Conservation (phyloP, 2,797 vertebrate genomes). For the Nothura maculosa region DNA sequence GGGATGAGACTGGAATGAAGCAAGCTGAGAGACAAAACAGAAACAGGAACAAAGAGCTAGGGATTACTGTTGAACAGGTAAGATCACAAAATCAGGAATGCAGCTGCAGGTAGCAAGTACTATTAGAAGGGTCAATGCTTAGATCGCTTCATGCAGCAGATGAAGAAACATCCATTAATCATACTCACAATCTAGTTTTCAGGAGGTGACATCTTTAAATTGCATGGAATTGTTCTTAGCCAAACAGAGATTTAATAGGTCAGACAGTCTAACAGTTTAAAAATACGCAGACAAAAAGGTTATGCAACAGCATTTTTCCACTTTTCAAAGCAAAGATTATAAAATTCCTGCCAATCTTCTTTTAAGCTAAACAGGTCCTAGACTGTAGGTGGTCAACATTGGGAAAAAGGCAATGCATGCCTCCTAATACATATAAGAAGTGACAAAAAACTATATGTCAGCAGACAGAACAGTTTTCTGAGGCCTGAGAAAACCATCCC, state of each 20-base stretch:
- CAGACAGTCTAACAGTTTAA: neutral
- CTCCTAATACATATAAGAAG: neutral
- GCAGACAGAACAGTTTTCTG: neutral
- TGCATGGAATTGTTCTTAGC: neutral
- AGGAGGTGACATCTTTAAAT: neutral
- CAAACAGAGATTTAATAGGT: neutral
- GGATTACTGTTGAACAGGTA: neutral
- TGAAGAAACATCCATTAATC: neutral
- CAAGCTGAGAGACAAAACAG: neutral
- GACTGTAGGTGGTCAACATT: neutral
- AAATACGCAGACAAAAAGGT: neutral
- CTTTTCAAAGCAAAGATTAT: neutral
- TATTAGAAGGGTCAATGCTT: neutral
- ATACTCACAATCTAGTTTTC: neutral
- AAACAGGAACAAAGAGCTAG: neutral
- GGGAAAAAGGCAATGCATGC: neutral
- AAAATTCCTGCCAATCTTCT: neutral
- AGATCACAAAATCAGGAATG: neutral
- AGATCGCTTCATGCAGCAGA: neutral
- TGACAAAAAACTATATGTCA: neutral
- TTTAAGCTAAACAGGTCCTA: neutral
- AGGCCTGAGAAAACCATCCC: neutral
- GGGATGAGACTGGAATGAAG: neutral
- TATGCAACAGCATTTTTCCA: rapidly evolving
- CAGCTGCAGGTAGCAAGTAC: neutral